Percentiles rank a stretch among this genome's conserved stretches.
phyloP scores from a whole-genome alignment of 2,888 invertebrate genomes.

The Lithophane leautieri region DNA sequence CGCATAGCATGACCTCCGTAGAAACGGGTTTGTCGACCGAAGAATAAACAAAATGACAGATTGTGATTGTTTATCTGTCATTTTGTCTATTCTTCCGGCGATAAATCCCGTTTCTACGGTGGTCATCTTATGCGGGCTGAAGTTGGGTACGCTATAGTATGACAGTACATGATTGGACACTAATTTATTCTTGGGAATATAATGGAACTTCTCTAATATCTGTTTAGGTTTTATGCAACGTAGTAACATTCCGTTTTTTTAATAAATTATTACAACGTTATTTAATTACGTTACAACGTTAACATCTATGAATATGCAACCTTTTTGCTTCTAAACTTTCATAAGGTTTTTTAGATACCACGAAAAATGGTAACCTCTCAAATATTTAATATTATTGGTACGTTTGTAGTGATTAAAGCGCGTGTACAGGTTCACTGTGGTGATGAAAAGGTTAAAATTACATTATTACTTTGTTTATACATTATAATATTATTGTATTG shows the following conservation, averaged over 20 bases:
- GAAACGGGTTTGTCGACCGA: too few relatives aligned
- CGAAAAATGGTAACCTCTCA: neutral
- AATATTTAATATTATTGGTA: neutral
- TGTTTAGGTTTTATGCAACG: neutral
- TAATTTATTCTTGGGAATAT: slow-evolving; percentile 29
- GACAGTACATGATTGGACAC: slow-evolving; percentile 31
- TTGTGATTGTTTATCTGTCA: too few relatives aligned
- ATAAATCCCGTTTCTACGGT: too few relatives aligned
- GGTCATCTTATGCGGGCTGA: neutral
- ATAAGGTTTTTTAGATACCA: neutral
- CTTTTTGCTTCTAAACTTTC: neutral
- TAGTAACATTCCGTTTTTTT: too few relatives aligned
- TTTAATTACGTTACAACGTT: neutral
- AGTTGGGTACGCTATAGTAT: slow-evolving; percentile 32
- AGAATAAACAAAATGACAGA: too few relatives aligned
- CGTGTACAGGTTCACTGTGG: neutral
- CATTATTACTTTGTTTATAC: neutral
- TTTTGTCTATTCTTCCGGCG: too few relatives aligned
- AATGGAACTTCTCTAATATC: slow-evolving; percentile 25
- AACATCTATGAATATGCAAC: neutral
- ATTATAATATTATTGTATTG: neutral
- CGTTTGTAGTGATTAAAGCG: neutral
- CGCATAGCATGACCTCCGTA: too few relatives aligned
- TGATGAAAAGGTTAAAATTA: neutral
- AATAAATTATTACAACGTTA: too few relatives aligned